Evolutionary conservation across 2,113 vertebrate genomes (phyloP).

Genomic region (Cricetomys ansorgei): DNA sequence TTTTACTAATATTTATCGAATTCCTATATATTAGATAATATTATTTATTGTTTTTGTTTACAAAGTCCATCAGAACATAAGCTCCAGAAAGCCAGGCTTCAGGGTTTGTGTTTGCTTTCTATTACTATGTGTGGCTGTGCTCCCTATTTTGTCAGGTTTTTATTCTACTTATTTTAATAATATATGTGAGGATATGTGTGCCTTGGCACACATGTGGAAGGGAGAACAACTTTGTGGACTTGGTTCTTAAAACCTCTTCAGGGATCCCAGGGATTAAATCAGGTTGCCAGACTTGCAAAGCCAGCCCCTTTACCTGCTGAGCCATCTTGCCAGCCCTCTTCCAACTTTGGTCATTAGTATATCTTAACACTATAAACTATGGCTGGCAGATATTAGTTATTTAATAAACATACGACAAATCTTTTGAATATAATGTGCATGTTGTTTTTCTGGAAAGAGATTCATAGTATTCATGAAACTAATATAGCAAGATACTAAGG

Average conservation of each 20-base stretch:
- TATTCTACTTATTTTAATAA: background rate
- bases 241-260: background rate
- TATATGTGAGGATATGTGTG: background rate
- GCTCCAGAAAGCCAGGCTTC: background rate
- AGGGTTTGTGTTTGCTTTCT: background rate
- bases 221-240: background rate
- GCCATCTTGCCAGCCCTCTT: background rate
- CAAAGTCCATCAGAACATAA: background rate
- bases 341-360: background rate
- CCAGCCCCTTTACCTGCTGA: background rate
- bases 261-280: background rate
- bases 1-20: constrained; percentile 1
- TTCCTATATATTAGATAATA: background rate
- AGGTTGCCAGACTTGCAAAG: background rate
- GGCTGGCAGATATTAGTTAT: background rate
- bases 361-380: constrained; percentile 29
- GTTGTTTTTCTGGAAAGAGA: constrained; percentile 42
- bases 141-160: background rate
- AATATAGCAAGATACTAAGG: constrained; percentile 2
- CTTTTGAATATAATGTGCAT: background rate
- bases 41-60: background rate
- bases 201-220: background rate
- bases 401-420: constrained; percentile 24
- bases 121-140: background rate
- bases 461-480: constrained; percentile 9